Evolutionary conservation across 2,888 invertebrate genomes (phyloP).

Genomic region (Agapetus fuscipes): DNA sequence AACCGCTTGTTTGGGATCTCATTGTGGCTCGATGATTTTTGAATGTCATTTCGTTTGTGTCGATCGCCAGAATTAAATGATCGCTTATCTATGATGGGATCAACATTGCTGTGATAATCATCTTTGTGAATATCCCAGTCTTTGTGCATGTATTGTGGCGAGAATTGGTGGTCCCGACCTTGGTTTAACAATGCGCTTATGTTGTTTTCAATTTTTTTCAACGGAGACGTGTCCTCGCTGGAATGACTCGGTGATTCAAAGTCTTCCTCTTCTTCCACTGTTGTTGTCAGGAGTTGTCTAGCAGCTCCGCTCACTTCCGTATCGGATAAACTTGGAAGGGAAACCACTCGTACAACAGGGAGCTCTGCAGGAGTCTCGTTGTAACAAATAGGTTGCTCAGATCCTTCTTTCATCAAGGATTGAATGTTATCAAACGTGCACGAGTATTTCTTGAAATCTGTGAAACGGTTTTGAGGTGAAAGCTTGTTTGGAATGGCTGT

Average conservation of each 20-base stretch:
- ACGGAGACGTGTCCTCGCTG: conserved; percentile 54
- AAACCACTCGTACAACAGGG: conserved; percentile 56
- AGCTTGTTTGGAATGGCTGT: conserved; percentile 34
- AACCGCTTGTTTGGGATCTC: conserved; percentile 47
- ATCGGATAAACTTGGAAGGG: conserved; percentile 53
- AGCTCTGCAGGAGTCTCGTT: conserved; percentile 54
- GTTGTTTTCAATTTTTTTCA: conserved; percentile 62
- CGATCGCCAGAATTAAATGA: conserved; percentile 46
- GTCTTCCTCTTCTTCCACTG: conserved; percentile 63
- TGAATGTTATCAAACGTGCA: conserved; percentile 71
- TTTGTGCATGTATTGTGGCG: conserved; percentile 45
- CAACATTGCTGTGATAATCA: conserved; percentile 46
- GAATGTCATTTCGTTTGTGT: conserved; percentile 47
- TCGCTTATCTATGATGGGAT: conserved; percentile 43
- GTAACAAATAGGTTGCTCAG: conserved; percentile 44
- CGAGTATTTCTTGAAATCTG: conserved; percentile 61
- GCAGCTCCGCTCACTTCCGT: conserved; percentile 42
- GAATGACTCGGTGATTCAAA: conserved; percentile 53
- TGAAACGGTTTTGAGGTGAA: conserved; percentile 46
- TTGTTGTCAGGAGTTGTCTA: conserved; percentile 56
- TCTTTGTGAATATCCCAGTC: conserved; percentile 50
- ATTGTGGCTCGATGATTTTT: conserved; percentile 53
- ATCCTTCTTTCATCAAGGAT: conserved; percentile 60
- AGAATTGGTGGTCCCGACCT: conserved; percentile 46
- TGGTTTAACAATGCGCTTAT: conserved; percentile 58